These are phyloP conservation scores for Tetramorium bicarinatum DNA, from an alignment of 2,888 invertebrate genomes.

Conservation along the genomic window DNA sequence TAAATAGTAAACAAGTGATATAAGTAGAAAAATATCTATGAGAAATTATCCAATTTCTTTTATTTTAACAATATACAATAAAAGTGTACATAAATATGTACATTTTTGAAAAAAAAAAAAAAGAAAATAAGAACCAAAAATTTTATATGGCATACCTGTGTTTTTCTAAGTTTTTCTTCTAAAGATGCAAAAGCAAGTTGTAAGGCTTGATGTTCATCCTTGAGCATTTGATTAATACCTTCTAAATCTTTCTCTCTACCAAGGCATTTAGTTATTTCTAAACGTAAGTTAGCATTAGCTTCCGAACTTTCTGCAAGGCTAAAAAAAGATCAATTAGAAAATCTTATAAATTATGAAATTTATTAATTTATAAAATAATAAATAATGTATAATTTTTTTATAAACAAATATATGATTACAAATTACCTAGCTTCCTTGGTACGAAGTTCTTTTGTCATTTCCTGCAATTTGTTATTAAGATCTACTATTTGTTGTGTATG, in stretches of 20 bases:
- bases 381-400: background rate
- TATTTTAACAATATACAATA: conserved; percentile 1
- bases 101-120: background rate
- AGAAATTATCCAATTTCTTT: background rate
- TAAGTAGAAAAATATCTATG: background rate
- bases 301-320: conserved; percentile 90
- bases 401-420: background rate
- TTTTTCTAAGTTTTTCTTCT: conserved; percentile 95
- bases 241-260: conserved; percentile 92
- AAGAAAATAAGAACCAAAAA: conserved; percentile 29
- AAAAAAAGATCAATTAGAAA: background rate
- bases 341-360: conserved; percentile 2
- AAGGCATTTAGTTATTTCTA: conserved; percentile 92
- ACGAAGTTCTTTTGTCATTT: conserved; percentile 92
- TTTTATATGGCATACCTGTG: conserved; percentile 88
- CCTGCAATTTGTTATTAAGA: conserved; percentile 94
- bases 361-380: background rate
- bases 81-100: background rate
- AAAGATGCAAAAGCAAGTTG: conserved; percentile 96
- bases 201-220: conserved; percentile 97
- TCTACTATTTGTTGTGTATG: conserved; percentile 97
- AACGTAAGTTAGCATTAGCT: conserved; percentile 90
- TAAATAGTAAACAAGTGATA: conserved; percentile 13
- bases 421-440: conserved; percentile 91
- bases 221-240: conserved; percentile 94